These are phyloP conservation scores for Drosophila navojoa DNA, from an alignment of 1,140 invertebrate species.

Conservation along the genomic window DNA sequence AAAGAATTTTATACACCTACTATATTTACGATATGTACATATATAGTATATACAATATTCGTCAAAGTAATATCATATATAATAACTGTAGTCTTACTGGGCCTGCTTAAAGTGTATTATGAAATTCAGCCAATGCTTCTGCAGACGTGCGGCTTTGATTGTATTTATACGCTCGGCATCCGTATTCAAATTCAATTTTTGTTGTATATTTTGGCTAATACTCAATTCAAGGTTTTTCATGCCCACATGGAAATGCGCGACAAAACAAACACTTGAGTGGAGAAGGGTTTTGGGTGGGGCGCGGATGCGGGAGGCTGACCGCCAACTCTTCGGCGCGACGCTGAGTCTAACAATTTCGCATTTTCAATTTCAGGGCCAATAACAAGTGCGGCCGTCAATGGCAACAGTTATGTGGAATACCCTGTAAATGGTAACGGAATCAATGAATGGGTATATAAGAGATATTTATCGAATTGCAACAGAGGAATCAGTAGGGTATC, in stretches of 20 bases:
- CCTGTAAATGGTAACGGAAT: not conserved
- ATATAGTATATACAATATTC: not conserved
- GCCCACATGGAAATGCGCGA: constrained; percentile 46
- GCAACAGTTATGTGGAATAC: constrained; percentile 55
- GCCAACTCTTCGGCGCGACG: constrained; percentile 45
- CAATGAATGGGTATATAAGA: not conserved
- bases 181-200: constrained; percentile 19
- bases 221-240: constrained; percentile 33
- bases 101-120: not conserved
- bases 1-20: too few species aligned
- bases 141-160: not conserved
- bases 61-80: not conserved
- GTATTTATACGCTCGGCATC: not conserved
- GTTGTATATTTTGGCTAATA: constrained; percentile 24
- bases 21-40: too few species aligned
- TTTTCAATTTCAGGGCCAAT: constrained; percentile 73
- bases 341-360: constrained; percentile 52
- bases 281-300: not conserved
- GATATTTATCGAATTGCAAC: too few species aligned
- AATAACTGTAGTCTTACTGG: not conserved
- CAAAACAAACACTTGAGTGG: constrained; percentile 31
- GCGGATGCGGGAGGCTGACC: constrained; percentile 41
- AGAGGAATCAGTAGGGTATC: too few species aligned
- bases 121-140: not conserved
- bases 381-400: constrained; percentile 51